Percentiles rank a stretch among this genome's conserved stretches.
Conservation (phyloP, 2,113 vertebrate species). For the Uria lomvia region DNA sequence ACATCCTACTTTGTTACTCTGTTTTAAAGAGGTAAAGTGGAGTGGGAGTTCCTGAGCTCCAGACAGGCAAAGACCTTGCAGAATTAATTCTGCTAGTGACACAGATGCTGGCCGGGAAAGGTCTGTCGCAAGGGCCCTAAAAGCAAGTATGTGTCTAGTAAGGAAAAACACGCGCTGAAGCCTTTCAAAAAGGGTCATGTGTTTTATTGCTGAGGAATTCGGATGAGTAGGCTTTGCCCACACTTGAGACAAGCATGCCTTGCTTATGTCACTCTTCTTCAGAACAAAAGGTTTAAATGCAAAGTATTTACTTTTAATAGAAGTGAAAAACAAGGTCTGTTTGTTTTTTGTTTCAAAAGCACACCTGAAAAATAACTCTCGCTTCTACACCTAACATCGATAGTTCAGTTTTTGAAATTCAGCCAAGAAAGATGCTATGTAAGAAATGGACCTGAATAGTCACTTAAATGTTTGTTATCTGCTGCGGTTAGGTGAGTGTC, state of each 20-base stretch:
- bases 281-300: not conserved
- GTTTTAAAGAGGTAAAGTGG: not conserved
- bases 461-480: not conserved
- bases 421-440: not conserved
- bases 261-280: not conserved
- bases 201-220: not conserved
- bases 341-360: not conserved
- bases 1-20: not conserved
- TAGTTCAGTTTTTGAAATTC: not conserved
- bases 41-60: not conserved
- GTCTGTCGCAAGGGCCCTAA: not conserved
- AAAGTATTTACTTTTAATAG: not conserved
- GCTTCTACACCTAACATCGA: not conserved
- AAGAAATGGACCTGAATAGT: not conserved
- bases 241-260: not conserved
- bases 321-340: not conserved
- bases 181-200: not conserved
- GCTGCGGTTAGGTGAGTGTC: not conserved
- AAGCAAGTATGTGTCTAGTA: not conserved
- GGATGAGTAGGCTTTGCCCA: not conserved
- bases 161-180: not conserved
- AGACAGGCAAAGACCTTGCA: not conserved
- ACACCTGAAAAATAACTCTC: not conserved
- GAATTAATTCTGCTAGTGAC: not conserved
- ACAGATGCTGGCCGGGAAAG: not conserved